Base-by-base conservation (phyloP, 2,888 invertebrate genomes). In the Callyntrura sp. region DNA sequence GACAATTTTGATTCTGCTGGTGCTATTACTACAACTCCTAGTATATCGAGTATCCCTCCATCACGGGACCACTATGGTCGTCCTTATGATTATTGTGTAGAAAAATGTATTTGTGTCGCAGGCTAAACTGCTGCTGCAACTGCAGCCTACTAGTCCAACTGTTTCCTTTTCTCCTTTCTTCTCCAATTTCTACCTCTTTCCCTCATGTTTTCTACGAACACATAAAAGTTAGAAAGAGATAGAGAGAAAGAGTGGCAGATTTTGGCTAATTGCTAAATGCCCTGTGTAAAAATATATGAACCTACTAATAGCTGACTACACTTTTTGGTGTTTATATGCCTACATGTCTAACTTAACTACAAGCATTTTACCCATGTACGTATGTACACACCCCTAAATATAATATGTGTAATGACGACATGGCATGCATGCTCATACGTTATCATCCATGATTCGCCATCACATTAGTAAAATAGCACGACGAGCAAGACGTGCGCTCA, bases 211-310 rank as follows among this genome's bases (percentile, higher is more conserved):
- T 65, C 68, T 76, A 6, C 25, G 85, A 78, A 78, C 85, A n/a
- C n/a, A 45, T 85, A 85, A 85, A 70, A 45, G 23, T 65, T 48
- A 65, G 57, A 35, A 35, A 35, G 35, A 35, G 35, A 35, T 35
- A 35, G 35, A 35, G 35, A 35, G 35, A 35, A 6, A 57, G 81
- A 82, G 82, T 82, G 57, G 51, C 55, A 57, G 73, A 70, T 57
- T 85, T 85, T 70, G 85, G 73, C 57, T 85, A 85, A 85, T 85
- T 85, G 70, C 85, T 85, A 57, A 85, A 85, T 73, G 73, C 65
- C 65, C 55, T 28, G 79, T 73, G 73, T 73, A 73, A 45, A 73
- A 73, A 48, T 73, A 73, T 48, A 73, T 48, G 73, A 73, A 73
- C 73, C 73, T 73, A 6, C 73, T 73, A 73, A 73, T 73, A 73